Evolutionary conservation across 1,140 invertebrate species (phyloP), one percentile per base, ranked within the genome.

Genomic region (Pogonomyrmex californicus): DNA sequence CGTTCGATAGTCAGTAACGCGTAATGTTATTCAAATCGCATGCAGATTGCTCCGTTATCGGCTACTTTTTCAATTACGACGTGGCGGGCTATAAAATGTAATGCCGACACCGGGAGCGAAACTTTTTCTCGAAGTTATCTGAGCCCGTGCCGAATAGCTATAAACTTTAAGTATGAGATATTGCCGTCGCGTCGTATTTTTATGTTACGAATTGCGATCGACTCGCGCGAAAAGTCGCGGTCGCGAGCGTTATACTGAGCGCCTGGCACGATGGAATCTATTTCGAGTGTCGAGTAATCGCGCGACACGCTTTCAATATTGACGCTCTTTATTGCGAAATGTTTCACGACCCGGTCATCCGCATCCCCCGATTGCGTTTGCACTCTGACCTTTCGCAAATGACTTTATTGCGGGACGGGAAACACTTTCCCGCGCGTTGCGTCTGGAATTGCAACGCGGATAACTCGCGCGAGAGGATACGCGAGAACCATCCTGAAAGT

Each of bases 11-110:
- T 70, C 68, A 60, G 75, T 79, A 88, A 85, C 86, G 86, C 77
- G 77, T 91, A 90, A 91, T 88, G 88, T 89, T 91, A 91, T 90
- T 91, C 87, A 91, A 91, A 91, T 91, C 75, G 65, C 87, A 88
- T 90, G 87, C 90, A 91, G 87, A 91, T 88, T 86, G 87, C 89
- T 66, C 89, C 87, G 90, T 91, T 91, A 90, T 90, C 90, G 90
- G 90, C 89, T 89, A 91, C 90, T 91, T 91, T 91, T 91, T 91
- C 90, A 91, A 90, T 91, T 91, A 90, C 83, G 87, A 88, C 79
- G 88, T 89, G 78, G 77, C 77, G 81, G 83, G 90, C 81, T 85
- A 87, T 90, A 90, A 90, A 90, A 88, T 89, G 88, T 90, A 90
- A 90, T 78, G 66, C 33, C 63, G 87, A 63, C 83, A 78, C 85